Evolutionary conservation across 2,113 vertebrate genomes (phyloP).

Genomic region (Tenrec ecaudatus): DNA sequence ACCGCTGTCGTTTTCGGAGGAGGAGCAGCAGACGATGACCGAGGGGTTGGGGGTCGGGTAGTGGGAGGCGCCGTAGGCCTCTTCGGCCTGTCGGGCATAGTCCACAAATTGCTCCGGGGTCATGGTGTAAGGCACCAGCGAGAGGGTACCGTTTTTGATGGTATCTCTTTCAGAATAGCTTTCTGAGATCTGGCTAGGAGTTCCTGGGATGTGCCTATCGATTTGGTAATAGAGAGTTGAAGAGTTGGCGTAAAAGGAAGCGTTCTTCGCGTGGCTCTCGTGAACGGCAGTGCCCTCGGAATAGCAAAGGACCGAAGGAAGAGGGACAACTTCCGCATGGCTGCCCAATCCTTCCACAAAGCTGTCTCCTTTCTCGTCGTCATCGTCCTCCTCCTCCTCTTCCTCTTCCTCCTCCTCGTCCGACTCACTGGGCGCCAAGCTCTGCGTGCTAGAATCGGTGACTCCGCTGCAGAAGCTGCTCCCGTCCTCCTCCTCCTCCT

Average conservation of each 20-base stretch:
- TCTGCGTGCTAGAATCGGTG: constrained; percentile 98
- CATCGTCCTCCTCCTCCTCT: constrained; percentile 89
- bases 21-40: constrained; percentile 90
- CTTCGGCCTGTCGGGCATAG: constrained; percentile 89
- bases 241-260: constrained; percentile 92
- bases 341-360: constrained; percentile 88
- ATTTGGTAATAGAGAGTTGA: constrained; percentile 96
- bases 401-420: constrained; percentile 93
- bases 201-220: constrained; percentile 89
- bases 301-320: constrained; percentile 95
- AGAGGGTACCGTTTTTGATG: constrained; percentile 88
- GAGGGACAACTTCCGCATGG: constrained; percentile 89
- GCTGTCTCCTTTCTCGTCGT: constrained; percentile 90
- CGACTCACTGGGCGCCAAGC: constrained; percentile 96
- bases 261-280: constrained; percentile 92
- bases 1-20: constrained; percentile 90
- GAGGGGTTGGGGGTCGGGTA: constrained; percentile 90
- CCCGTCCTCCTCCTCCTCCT: constrained; percentile 94
- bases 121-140: constrained; percentile 92
- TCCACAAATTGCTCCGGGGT: constrained; percentile 92
- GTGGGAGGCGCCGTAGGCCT: constrained; percentile 88
- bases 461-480: constrained; percentile 97
- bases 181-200: constrained; percentile 89
- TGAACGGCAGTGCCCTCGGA: constrained; percentile 90
- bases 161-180: constrained; percentile 91